Evolutionary conservation across 2,113 vertebrate genomes (phyloP).

Genomic region (Psilopsiagon aurifrons): DNA sequence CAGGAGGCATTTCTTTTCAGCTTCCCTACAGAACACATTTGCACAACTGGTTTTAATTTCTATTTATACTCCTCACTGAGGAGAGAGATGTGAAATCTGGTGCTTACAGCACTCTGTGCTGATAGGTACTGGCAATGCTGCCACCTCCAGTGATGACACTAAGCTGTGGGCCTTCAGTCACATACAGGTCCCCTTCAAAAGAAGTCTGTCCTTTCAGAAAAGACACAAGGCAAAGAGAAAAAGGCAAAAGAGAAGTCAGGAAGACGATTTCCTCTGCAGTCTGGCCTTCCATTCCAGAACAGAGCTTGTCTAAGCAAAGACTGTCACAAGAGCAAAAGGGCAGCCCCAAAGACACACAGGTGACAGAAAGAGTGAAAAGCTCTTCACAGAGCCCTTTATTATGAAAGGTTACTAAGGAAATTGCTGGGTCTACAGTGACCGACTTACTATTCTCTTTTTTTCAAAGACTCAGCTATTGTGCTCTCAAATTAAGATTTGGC

Average conservation of each 20-base stretch:
- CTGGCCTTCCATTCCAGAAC: background rate
- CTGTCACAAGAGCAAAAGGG: background rate
- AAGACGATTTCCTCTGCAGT: background rate
- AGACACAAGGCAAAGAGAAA: background rate
- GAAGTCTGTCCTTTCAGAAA: background rate
- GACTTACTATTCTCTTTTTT: background rate
- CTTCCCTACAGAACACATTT: background rate
- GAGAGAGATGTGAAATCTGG: background rate
- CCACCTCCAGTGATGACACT: background rate
- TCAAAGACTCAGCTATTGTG: constrained; percentile 8
- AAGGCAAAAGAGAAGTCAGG: background rate
- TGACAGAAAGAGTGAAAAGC: background rate
- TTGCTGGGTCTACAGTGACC: background rate
- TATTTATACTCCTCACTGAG: background rate
- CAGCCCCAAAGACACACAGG: background rate
- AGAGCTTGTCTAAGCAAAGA: background rate
- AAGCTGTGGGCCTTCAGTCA: background rate
- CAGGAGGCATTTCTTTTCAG: background rate
- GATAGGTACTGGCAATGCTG: background rate
- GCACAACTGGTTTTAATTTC: constrained; percentile 33
- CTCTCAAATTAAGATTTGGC: constrained; percentile 58
- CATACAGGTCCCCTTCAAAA: background rate
- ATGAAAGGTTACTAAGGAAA: constrained; percentile 21
- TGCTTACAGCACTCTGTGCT: background rate
- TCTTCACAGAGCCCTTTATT: background rate